Evolutionary conservation across 2,113 vertebrate genomes (phyloP).

Genomic region (Pampusana beccarii): DNA sequence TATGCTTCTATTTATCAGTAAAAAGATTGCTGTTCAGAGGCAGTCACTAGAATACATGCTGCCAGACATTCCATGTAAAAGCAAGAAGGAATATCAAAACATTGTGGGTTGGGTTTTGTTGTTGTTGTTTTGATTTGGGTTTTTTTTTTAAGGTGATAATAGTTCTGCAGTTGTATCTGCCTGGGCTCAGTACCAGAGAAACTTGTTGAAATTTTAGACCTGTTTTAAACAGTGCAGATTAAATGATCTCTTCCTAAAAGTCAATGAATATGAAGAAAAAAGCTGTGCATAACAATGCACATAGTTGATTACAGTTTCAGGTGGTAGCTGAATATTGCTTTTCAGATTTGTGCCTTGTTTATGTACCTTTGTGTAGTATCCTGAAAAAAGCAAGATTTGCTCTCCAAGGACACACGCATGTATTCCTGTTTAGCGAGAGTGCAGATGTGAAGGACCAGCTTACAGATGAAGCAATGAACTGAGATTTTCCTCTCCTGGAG

Average conservation of each 20-base stretch:
- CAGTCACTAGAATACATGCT: neutral
- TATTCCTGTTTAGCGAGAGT: neutral
- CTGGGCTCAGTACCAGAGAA: neutral
- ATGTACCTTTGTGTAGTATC: neutral
- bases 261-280: neutral
- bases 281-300: neutral
- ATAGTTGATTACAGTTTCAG: neutral
- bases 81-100: neutral
- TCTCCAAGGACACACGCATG: neutral
- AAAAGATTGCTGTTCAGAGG: neutral
- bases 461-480: neutral
- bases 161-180: neutral
- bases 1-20: neutral
- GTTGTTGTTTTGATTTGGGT: neutral
- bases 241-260: neutral
- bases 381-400: neutral
- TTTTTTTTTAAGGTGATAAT: neutral
- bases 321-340: neutral
- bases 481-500: neutral
- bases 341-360: neutral
- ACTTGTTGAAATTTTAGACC: neutral
- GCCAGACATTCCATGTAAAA: neutral
- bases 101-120: neutral
- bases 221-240: neutral
- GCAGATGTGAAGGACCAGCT: neutral